phyloP scores from a whole-genome alignment of 2,888 invertebrate genomes.

The Zeuzera pyrina region DNA sequence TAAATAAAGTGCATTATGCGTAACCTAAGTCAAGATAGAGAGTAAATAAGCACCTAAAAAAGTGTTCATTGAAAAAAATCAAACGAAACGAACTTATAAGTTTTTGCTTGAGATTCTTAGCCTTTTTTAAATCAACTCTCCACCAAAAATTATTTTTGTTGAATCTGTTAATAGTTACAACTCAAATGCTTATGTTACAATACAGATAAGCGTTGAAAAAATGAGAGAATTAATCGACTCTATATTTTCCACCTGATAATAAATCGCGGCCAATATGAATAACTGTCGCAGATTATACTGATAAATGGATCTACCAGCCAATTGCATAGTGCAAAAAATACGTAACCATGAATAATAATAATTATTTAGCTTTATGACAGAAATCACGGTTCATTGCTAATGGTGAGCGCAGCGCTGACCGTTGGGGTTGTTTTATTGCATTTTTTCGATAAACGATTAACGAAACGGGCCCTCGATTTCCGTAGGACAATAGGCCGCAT shows the following conservation, averaged over 20 bases:
- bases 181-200: too few species aligned
- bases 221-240: slow-evolving; percentile 32
- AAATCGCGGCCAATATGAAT: slow-evolving; percentile 56
- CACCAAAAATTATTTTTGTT: too few species aligned
- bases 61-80: too few species aligned
- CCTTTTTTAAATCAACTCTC: too few species aligned
- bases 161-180: too few species aligned
- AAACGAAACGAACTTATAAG: too few species aligned
- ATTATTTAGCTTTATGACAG: slow-evolving; percentile 45
- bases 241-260: slow-evolving; percentile 26
- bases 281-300: slow-evolving; percentile 63
- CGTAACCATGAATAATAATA: slow-evolving; percentile 55
- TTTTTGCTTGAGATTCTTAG: too few species aligned
- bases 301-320: slow-evolving; percentile 57
- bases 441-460: slow-evolving; percentile 63
- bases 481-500: slow-evolving; percentile 57
- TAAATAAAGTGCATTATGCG: too few species aligned
- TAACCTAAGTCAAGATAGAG: too few species aligned
- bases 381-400: slow-evolving; percentile 56
- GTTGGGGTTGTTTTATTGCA: slow-evolving; percentile 37
- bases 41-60: too few species aligned
- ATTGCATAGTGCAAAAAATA: slow-evolving; percentile 42
- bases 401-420: slow-evolving; percentile 37
- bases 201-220: too few species aligned
- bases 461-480: slow-evolving; percentile 59